phyloP scores from a whole-genome alignment of 1,140 invertebrate genomes.

The Pseudomyrmex sp. region DNA sequence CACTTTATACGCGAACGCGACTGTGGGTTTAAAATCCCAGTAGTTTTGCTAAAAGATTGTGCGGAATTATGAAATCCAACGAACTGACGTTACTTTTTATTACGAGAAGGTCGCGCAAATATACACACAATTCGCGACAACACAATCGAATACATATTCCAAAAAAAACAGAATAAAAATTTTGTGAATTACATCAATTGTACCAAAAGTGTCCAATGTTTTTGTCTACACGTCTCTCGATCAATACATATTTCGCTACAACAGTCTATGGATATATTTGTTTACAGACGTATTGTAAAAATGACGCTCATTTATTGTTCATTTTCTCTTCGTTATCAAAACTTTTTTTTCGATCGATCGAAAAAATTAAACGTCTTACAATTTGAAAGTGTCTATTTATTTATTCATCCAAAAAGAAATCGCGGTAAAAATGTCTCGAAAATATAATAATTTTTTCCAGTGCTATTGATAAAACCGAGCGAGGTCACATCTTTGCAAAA shows the following conservation, averaged over 20 bases:
- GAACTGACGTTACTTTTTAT: constrained; percentile 2
- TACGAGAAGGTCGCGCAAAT: neutral
- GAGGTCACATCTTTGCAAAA: neutral
- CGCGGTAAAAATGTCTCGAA: neutral
- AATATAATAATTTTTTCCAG: neutral
- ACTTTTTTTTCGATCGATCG: neutral
- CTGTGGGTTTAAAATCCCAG: constrained; percentile 22
- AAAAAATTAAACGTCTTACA: too few species aligned
- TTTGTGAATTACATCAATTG: too few species aligned
- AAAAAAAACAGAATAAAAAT: too few species aligned
- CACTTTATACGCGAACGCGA: neutral
- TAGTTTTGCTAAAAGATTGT: neutral
- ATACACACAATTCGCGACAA: neutral
- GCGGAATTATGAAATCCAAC: neutral
- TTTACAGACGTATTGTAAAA: too few species aligned
- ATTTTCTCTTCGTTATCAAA: too few species aligned
- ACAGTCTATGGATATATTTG: too few species aligned
- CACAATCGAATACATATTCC: neutral
- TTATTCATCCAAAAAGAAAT: neutral
- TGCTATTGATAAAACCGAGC: neutral
- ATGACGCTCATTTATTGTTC: too few species aligned
- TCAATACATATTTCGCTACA: too few species aligned
- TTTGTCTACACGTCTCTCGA: too few species aligned
- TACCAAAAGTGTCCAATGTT: too few species aligned
- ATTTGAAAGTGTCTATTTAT: neutral